Evolutionary conservation across 2,113 vertebrate genomes (phyloP).

Genomic region (Pomatorhinus ruficollis): DNA sequence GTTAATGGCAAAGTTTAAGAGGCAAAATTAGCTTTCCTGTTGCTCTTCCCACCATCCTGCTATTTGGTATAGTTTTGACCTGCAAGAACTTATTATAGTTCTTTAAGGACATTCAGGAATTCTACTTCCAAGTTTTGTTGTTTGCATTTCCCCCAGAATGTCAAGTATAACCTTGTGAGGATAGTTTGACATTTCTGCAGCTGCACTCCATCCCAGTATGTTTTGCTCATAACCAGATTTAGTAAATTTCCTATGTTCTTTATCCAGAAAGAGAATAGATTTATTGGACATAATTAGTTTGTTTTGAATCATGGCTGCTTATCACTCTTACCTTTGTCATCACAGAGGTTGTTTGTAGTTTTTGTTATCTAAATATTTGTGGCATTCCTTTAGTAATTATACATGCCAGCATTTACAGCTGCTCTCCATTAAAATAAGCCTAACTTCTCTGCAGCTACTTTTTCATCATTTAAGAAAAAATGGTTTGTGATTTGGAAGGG

Average conservation of each 20-base stretch:
- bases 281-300: conserved; percentile 22
- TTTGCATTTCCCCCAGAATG: conserved; percentile 45
- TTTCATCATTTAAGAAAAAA: not conserved
- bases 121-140: conserved; percentile 32
- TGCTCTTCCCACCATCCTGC: not conserved
- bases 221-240: conserved; percentile 22
- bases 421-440: not conserved
- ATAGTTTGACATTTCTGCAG: conserved; percentile 55
- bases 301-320: conserved; percentile 27
- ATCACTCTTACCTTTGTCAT: conserved; percentile 46
- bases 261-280: conserved; percentile 36
- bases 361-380: conserved; percentile 36
- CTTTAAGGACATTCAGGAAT: conserved; percentile 5
- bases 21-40: not conserved
- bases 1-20: not conserved
- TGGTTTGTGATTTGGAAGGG: not conserved
- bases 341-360: not conserved
- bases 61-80: not conserved
- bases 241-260: conserved; percentile 33
- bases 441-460: not conserved
- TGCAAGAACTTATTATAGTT: not conserved
- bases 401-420: conserved; percentile 7
- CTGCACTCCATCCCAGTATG: conserved; percentile 15
- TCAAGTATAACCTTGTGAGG: conserved; percentile 49
- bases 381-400: not conserved